These are phyloP conservation scores for Charanyca ferruginea DNA, from an alignment of 2,888 invertebrate species.

Conservation along the genomic window DNA sequence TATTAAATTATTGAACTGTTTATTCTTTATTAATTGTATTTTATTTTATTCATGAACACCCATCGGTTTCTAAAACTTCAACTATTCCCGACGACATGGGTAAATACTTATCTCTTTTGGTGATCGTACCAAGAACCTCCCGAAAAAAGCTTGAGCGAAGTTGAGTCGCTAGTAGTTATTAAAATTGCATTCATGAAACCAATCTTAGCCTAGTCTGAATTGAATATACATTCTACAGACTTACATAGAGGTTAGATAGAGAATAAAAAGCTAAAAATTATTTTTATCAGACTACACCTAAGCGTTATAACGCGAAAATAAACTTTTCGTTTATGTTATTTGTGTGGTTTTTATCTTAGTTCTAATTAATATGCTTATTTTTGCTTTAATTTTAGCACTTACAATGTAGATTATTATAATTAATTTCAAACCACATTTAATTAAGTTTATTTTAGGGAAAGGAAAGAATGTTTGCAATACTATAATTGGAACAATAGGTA, in stretches of 20 bases:
- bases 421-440: too few relatives aligned
- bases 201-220: constrained; percentile 13
- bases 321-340: neutral
- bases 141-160: too few relatives aligned
- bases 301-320: neutral
- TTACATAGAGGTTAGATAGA: neutral
- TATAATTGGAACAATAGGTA: neutral
- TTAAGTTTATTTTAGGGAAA: neutral
- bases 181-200: too few relatives aligned
- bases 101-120: too few relatives aligned
- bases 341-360: neutral
- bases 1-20: too few relatives aligned
- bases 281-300: neutral
- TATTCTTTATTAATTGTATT: too few relatives aligned
- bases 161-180: too few relatives aligned
- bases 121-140: too few relatives aligned
- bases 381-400: neutral
- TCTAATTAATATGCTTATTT: neutral
- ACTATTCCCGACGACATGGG: too few relatives aligned
- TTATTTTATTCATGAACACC: too few relatives aligned
- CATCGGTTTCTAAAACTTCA: too few relatives aligned
- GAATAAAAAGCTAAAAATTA: constrained; percentile 17
- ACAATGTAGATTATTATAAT: too few relatives aligned
- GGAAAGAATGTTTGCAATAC: constrained; percentile 3
- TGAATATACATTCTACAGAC: neutral